Base-by-base conservation (phyloP, 2,113 vertebrate genomes). In the Sebastes schlegelii region DNA sequence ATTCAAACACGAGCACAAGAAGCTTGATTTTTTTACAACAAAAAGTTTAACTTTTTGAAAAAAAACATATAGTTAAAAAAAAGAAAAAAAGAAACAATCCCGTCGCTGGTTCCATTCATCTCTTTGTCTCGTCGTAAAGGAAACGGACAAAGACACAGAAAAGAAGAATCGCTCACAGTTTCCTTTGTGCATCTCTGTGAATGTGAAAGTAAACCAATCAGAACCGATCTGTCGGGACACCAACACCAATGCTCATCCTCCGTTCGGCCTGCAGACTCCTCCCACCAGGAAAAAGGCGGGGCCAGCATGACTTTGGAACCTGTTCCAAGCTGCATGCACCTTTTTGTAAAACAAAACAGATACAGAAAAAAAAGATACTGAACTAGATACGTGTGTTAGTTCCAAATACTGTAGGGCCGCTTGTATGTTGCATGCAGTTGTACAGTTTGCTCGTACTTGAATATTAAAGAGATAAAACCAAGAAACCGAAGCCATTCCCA, bases 361-460 rank as follows among this genome's bases (percentile, higher is more conserved):
- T 71, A 84, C 86, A 90, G 83, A 72, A 84, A 78, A 85, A 95
- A 95, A 96, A 95, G 94, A 96, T 94, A 96, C 95, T 95, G 96
- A 97, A 88, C 94, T 97, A 95, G 92, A 96, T 96, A 96, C 87
- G 80, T 97, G 96, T 97, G 97, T 98, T 98, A 97, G 96, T 96
- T 97, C 96, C 96, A 97, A 96, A 95, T 98, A 92, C 92, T 83
- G 93, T 96, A 98, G 97, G 96, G 96, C 96, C 95, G 97, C 97
- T 97, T 98, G 97, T 99, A 96, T 98, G 97, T 99, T 98, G 98
- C 98, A 99, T 99, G 98, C 97, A 96, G 95, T 96, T 99, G 98
- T 99, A 98, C 97, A 99, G 97, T 98, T 99, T 99, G 98, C 98
- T 99, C 92, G 97, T 98, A 97, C 97, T 97, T 97, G 94, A 97